phyloP scores from a whole-genome alignment of 2,113 vertebrate species.

The Aptenodytes forsteri region DNA sequence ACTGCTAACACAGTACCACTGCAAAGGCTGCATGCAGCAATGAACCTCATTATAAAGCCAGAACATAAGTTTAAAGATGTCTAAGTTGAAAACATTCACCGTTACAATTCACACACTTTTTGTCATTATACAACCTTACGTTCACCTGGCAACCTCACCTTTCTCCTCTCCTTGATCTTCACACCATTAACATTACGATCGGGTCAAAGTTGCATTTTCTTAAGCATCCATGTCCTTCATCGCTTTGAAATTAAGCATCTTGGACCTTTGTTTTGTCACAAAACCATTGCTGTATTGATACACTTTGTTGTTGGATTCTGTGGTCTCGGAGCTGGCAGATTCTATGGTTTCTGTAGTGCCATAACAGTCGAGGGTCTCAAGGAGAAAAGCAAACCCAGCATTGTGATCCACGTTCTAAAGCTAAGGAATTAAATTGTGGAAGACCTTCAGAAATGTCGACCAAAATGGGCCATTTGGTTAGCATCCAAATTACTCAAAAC shows the following conservation, averaged over 20 bases:
- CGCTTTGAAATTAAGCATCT: neutral
- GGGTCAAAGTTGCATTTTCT: slow-evolving; percentile 13
- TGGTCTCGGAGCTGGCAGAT: neutral
- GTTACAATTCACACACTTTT: neutral
- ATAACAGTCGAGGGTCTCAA: neutral
- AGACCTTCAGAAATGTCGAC: slow-evolving; percentile 49
- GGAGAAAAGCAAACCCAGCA: neutral
- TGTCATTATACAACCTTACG: neutral
- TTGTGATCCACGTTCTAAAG: slow-evolving; percentile 17
- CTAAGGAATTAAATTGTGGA: slow-evolving; percentile 24
- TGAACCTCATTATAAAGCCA: neutral
- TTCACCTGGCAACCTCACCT: slow-evolving; percentile 44
- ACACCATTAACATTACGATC: neutral
- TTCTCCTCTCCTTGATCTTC: slow-evolving; percentile 33
- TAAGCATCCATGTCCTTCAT: neutral
- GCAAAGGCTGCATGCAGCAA: neutral
- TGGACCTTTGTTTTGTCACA: neutral
- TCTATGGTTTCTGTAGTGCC: neutral
- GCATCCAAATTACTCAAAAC: slow-evolving; percentile 28
- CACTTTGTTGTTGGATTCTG: neutral
- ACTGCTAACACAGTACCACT: neutral
- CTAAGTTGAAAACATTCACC: neutral
- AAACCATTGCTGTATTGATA: neutral
- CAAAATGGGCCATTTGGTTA: slow-evolving; percentile 31
- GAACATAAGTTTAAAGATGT: neutral